Evolutionary conservation across 2,888 invertebrate species (phyloP), one percentile per base, ranked within the genome.

Genomic region (Archaeoteleia sp.): DNA sequence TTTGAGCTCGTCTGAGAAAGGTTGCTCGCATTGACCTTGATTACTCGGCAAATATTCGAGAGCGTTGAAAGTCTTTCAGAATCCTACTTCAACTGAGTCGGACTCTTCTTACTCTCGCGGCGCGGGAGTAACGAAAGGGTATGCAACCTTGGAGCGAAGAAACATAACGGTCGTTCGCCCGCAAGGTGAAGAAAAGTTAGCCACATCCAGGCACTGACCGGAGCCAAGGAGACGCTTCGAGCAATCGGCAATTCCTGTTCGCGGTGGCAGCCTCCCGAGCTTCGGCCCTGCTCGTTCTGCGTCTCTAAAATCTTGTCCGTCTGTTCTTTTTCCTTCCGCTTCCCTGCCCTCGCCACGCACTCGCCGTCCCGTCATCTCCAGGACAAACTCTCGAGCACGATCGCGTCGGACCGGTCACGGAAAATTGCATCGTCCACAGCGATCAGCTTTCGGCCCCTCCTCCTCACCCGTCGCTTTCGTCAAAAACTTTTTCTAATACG

Each of bases 171-270:
- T 82, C 83, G 78, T 82, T 83, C 79, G 82, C 82, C 81, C 76
- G 81, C 78, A 77, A 82, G 82, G 81, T 79, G 81, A 82, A 82
- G 83, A 82, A 82, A 83, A 82, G 82, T 83, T 83, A 73, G 81
- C 78, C 74, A 77, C 73, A 70, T 67, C 73, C 74, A 74, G 76
- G 76, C 82, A 81, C 77, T 83, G 82, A 82, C 81, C 82, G 81
- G 77, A 80, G 79, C 78, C 81, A 83, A 78, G 76, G 81, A 78
- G 71, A 73, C 61, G 66, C 80, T 77, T 54, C 75, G 76, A 79
- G 79, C 80, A 75, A 81, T 81, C 80, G 78, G 70, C 74, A 77
- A 74, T 74, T 75, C 74, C 75, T 73, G 77, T 77, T 74, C 75
- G 73, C 67, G 74, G 75, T n/a, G n/a, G n/a, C n/a, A n/a, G n/a